phyloP scores from a whole-genome alignment of 1,140 invertebrate species.

The Triops longicaudatus region DNA sequence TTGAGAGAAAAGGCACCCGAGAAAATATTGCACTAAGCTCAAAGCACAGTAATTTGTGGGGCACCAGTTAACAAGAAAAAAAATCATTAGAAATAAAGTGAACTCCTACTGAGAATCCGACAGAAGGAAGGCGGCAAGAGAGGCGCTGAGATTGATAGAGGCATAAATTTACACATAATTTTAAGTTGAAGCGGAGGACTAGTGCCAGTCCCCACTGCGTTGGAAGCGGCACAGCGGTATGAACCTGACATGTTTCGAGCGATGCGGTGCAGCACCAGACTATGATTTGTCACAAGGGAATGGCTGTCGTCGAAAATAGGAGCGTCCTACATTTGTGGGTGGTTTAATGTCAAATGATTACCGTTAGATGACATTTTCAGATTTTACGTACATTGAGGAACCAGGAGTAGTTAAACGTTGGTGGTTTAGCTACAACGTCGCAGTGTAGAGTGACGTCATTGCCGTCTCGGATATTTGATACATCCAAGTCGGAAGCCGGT shows the following conservation, averaged over 20 bases:
- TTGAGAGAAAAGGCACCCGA: neutral
- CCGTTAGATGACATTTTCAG: neutral
- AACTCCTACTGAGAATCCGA: neutral
- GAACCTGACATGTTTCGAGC: slow-evolving; percentile 10
- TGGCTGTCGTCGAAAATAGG: neutral
- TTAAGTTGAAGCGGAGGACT: neutral
- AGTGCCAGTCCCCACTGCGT: neutral
- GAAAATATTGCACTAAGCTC: neutral
- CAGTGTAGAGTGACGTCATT: slow-evolving; percentile 6
- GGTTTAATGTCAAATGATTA: too few relatives aligned
- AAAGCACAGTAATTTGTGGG: too few relatives aligned
- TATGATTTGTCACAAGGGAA: neutral
- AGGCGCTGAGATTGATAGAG: neutral
- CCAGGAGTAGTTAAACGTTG: neutral
- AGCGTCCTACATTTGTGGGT: neutral
- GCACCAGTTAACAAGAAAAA: neutral
- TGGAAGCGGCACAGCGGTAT: neutral
- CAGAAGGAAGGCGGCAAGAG: neutral
- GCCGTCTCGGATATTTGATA: neutral
- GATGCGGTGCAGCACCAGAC: neutral
- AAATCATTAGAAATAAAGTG: neutral
- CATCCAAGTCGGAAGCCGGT: neutral
- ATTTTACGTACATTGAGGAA: neutral
- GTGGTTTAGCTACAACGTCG: neutral
- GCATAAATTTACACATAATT: slow-evolving; percentile 5